Base-by-base conservation (phyloP, 2,888 invertebrate genomes). In the Folsomia candida region DNA sequence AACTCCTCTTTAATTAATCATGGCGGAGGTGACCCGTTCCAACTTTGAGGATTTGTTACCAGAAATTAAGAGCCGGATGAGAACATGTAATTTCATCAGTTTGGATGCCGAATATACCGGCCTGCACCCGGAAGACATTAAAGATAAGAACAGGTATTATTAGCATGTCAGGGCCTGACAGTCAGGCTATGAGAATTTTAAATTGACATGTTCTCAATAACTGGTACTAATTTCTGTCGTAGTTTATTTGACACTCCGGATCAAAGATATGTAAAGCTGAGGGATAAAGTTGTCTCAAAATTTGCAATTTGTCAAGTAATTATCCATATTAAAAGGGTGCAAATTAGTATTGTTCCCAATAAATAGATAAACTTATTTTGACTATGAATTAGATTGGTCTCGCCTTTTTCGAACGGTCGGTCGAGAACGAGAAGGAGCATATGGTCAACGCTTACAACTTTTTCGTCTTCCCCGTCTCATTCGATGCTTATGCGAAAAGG, bases 41-140 rank as follows among this genome's bases (percentile, higher is more conserved):
- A 91, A 90, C 83, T 90, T 90, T 81, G 81, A 84, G 1, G 83
- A 86, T 51, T 81, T 87, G 67, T 84, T 87, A 75, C 86, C 87
- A 11, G 83, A 86, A 78, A 86, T 91, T 76, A 83, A 86, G 78
- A 82, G 83, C 73, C 83, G 85, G 71, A 82, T 91, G 27, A 85
- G 87, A 81, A 84, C 85, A 62, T 86, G 88, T 9, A 85, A 86
- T 77, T 89, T 90, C 81, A 82, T 90, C 78, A 86, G 89, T 20
- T 85, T 92, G 76, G 92, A 92, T 82, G 87, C 88, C 18, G 92
- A 92, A 84, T 91, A 91, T 81, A 90, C 90, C 71, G 90, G 87
- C 26, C 82, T 88, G 63, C 81, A 82, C 67, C 79, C 85, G 0
- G 72, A 70, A 20, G 67, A 72, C n/a, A 25, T 54, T 22, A 68